Percentiles rank a stretch among this genome's conserved stretches.
Evolutionary conservation across 2,888 invertebrate species (phyloP).

Genomic region (Trissonchulus latispiculum): DNA sequence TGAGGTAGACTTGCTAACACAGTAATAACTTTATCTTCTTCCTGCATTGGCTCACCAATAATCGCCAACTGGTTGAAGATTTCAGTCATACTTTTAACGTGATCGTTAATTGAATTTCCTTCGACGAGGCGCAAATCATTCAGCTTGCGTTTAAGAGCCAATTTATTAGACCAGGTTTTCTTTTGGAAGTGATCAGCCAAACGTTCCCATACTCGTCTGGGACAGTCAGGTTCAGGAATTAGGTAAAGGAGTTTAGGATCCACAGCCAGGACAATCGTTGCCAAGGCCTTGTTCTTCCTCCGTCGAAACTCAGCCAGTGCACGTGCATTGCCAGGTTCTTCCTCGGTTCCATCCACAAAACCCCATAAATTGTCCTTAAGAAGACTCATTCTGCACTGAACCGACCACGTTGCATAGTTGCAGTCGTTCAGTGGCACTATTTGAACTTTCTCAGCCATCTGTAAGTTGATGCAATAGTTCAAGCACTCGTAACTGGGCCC

Average conservation of each 20-base stretch:
- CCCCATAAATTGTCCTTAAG: too few relatives aligned
- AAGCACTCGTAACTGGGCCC: too few relatives aligned
- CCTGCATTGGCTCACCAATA: not conserved
- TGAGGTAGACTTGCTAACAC: not conserved
- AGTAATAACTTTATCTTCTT: not conserved
- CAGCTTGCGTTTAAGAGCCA: not conserved
- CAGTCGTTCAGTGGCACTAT: too few relatives aligned
- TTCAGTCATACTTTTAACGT: not conserved
- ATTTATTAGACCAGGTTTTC: not conserved
- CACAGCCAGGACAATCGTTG: not conserved
- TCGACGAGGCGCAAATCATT: not conserved
- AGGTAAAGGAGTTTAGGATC: not conserved
- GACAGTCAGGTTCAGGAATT: not conserved
- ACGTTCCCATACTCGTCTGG: not conserved
- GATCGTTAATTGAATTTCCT: not conserved
- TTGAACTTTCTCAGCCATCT: too few relatives aligned
- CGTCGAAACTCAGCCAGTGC: not conserved
- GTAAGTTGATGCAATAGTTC: too few relatives aligned
- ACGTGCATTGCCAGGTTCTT: too few relatives aligned
- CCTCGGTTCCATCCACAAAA: too few relatives aligned
- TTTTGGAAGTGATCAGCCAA: not conserved
- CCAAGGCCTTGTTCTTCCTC: not conserved
- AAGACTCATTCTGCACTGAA: too few relatives aligned
- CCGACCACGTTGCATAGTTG: too few relatives aligned
- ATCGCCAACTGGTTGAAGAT: not conserved